These are phyloP conservation scores for Acleris laterana DNA, from an alignment of 2,888 invertebrate genomes.

Conservation along the genomic window DNA sequence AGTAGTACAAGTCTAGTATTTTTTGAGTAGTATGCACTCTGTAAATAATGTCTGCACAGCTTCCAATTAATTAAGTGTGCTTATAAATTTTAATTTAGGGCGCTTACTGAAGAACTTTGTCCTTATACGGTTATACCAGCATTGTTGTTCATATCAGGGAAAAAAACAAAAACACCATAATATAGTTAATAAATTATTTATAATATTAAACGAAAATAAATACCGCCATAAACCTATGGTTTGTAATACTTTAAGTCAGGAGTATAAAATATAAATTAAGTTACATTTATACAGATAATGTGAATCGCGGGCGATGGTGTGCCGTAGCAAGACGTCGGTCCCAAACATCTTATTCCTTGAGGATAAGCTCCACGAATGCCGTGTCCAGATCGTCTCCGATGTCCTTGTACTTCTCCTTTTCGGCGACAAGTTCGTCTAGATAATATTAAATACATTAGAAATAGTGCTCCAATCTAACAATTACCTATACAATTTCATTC, in stretches of 20 bases:
- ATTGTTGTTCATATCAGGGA: background rate
- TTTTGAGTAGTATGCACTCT: too few relatives aligned
- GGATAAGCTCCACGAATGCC: conserved; percentile 97
- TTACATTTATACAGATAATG: conserved; percentile 68
- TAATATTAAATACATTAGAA: conserved; percentile 43
- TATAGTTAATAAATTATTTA: conserved; percentile 72
- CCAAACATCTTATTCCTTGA: conserved; percentile 84
- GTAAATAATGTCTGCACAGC: too few relatives aligned
- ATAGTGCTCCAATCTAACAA: background rate
- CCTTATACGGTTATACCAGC: too few relatives aligned
- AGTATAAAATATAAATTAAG: conserved; percentile 78
- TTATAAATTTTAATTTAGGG: too few relatives aligned
- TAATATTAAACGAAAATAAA: conserved; percentile 80
- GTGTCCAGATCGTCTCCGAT: conserved; percentile 99
- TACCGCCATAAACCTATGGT: conserved; percentile 79
- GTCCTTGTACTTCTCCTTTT: conserved; percentile 99
- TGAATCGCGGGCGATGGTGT: conserved; percentile 65
- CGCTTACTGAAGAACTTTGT: too few relatives aligned
- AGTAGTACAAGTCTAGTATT: too few relatives aligned
- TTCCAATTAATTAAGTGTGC: too few relatives aligned
- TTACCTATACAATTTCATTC: background rate
- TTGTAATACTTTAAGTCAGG: conserved; percentile 77
- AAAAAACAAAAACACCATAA: conserved; percentile 56
- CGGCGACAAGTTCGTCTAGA: conserved; percentile 96
- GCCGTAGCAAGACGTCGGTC: conserved; percentile 36